A percentile compares a stretch with the other conserved stretches of the same genome.
These are phyloP conservation scores for Drosophila nannoptera DNA, from an alignment of 1,140 invertebrate species.

Conservation along the genomic window DNA sequence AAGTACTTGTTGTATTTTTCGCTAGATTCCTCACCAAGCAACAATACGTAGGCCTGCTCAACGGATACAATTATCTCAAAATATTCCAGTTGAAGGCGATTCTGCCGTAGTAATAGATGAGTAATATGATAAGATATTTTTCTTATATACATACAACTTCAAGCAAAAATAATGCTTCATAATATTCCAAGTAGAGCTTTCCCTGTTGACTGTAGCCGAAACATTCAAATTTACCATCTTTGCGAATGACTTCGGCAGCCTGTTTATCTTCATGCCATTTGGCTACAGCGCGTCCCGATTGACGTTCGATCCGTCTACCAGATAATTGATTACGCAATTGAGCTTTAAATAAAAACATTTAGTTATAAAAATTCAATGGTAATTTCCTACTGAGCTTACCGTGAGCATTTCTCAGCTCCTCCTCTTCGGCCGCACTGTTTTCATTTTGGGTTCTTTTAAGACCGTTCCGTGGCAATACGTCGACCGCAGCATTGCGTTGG, in stretches of 20 bases:
- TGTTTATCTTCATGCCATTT: conserved; percentile 56
- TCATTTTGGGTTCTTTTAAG: conserved; percentile 59
- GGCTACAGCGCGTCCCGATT: conserved; percentile 58
- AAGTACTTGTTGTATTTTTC: conserved; percentile 64
- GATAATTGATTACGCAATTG: conserved; percentile 52
- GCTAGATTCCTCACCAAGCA: conserved; percentile 53
- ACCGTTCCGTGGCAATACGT: conserved; percentile 34
- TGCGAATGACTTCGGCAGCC: conserved; percentile 58
- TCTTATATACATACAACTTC: conserved; percentile 53
- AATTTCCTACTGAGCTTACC: conserved; percentile 17
- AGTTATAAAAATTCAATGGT: background rate
- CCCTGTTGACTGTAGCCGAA: conserved; percentile 61
- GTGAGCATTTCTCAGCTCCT: conserved; percentile 40
- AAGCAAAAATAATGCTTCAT: conserved; percentile 67
- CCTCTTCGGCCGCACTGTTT: conserved; percentile 33
- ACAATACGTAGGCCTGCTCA: conserved; percentile 66
- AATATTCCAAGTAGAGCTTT: conserved; percentile 62
- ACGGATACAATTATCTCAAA: conserved; percentile 51
- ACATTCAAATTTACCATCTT: conserved; percentile 73
- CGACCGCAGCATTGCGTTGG: conserved; percentile 46
- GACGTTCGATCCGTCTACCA: conserved; percentile 57
- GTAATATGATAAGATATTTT: background rate
- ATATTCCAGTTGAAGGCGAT: conserved; percentile 68
- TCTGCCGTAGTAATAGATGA: conserved; percentile 32
- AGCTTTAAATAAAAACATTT: conserved; percentile 32